Percentiles rank a stretch among this genome's conserved stretches.
These are phyloP conservation scores for Musca vetustissima DNA, from an alignment of 1,140 invertebrate genomes.

Conservation along the genomic window DNA sequence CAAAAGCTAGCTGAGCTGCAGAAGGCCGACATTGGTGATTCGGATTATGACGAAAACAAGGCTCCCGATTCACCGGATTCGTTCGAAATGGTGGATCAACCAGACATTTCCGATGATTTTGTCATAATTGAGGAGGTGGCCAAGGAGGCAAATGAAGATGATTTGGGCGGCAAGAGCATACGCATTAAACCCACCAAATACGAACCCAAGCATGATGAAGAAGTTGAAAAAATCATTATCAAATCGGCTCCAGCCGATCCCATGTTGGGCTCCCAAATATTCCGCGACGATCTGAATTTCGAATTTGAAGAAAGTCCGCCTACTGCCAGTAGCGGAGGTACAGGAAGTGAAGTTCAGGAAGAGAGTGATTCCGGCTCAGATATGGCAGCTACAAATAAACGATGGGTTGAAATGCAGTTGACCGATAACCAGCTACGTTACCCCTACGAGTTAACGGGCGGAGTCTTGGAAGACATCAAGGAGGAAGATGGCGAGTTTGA, in stretches of 20 bases:
- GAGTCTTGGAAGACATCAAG: slow-evolving; percentile 87
- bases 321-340: slow-evolving; percentile 53
- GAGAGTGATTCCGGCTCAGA: slow-evolving; percentile 59
- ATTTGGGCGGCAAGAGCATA: slow-evolving; percentile 78
- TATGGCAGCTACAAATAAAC: slow-evolving; percentile 74
- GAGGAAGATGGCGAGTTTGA: slow-evolving; percentile 88
- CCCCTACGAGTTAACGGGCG: slow-evolving; percentile 71
- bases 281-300: slow-evolving; percentile 63
- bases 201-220: slow-evolving; percentile 67
- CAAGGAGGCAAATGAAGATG: slow-evolving; percentile 77
- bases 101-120: slow-evolving; percentile 82
- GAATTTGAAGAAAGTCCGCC: slow-evolving; percentile 77
- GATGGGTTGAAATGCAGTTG: slow-evolving; percentile 88
- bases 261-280: slow-evolving; percentile 57
- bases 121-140: slow-evolving; percentile 84
- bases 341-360: slow-evolving; percentile 47
- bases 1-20: slow-evolving; percentile 56
- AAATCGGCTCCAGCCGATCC: slow-evolving; percentile 61
- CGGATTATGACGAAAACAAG: slow-evolving; percentile 57
- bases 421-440: slow-evolving; percentile 67
- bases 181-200: slow-evolving; percentile 63
- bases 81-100: slow-evolving; percentile 85
- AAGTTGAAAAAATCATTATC: slow-evolving; percentile 73
- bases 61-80: slow-evolving; percentile 81
- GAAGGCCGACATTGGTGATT: slow-evolving; percentile 42